Evolutionary conservation across 2,113 vertebrate genomes (phyloP), one percentile per base, ranked within the genome.

Genomic region (Nettapus auritus): DNA sequence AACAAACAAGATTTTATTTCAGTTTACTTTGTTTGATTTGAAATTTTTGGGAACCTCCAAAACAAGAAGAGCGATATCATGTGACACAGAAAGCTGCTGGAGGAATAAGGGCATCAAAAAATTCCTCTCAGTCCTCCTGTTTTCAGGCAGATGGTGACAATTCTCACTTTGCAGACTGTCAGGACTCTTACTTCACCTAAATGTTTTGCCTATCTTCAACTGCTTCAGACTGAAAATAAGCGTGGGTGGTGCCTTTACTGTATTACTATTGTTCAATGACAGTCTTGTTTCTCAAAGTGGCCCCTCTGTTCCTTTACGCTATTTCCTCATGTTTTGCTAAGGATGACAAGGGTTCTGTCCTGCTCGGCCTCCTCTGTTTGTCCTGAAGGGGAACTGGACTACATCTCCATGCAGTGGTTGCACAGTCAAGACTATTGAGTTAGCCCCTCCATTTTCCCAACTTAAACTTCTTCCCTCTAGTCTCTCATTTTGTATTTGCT

Each of bases 181-280:
- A 90, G 89, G 59, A 87, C 69, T 76, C 93, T 92, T 94, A 95
- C 95, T 91, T 97, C 91, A 95, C 94, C 89, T 94, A 94, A 96
- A 97, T 93, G 96, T 95, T 95, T 97, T 96, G 97, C 97, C 96
- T 82, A 96, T 97, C 90, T 97, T 97, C 90, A 97, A 97, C 95
- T 98, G 97, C 97, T 98, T 98, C 95, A 96, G 97, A 98, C 97
- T 97, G 97, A 98, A 97, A 94, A 96, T 97, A 97, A 96, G 97
- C 87, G 98, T 98, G 98, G 98, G 98, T 98, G 98, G 98, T 98
- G 98, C 98, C 98, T 98, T 98, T 98, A 96, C 91, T 96, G 98
- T 98, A 97, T 98, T 96, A 96, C 94, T 97, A 97, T 97, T 96
- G 97, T 98, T 98, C 91, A 92, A 97, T 96, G 97, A 98, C 88